Conservation (phyloP, 2,113 vertebrate genomes). For the Elachura formosa region DNA sequence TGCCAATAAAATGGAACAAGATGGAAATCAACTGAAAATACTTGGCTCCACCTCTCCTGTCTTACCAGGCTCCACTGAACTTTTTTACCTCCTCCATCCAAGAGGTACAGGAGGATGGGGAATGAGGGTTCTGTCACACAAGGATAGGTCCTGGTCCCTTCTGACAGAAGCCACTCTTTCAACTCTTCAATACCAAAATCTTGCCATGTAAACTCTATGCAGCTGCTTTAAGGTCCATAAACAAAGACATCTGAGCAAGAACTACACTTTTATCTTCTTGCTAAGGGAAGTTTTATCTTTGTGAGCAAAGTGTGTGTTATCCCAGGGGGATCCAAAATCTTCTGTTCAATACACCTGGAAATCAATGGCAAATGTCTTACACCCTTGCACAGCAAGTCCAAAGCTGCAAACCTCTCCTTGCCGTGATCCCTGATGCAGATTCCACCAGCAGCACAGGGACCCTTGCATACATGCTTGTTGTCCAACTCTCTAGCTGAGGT, state of each 20-base stretch:
- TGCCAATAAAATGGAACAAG: not conserved
- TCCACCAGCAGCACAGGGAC: not conserved
- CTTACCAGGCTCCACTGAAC: not conserved
- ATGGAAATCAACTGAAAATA: not conserved
- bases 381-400: not conserved
- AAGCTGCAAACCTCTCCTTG: not conserved
- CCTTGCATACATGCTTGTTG: not conserved
- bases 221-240: not conserved
- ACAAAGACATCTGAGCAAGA: not conserved
- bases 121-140: not conserved
- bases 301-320: not conserved
- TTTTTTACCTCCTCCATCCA: not conserved
- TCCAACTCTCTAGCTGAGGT: not conserved
- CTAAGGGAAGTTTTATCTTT: too few relatives aligned
- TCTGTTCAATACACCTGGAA: not conserved
- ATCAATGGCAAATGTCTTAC: not conserved
- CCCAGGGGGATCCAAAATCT: not conserved
- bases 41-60: not conserved
- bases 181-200: not conserved
- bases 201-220: not conserved
- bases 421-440: not conserved
- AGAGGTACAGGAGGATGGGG: not conserved
- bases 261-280: not conserved
- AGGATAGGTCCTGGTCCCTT: not conserved
- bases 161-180: not conserved